Evolutionary conservation across 2,888 invertebrate genomes (phyloP), one percentile per base, ranked within the genome.

Genomic region (Mythimna loreyi): DNA sequence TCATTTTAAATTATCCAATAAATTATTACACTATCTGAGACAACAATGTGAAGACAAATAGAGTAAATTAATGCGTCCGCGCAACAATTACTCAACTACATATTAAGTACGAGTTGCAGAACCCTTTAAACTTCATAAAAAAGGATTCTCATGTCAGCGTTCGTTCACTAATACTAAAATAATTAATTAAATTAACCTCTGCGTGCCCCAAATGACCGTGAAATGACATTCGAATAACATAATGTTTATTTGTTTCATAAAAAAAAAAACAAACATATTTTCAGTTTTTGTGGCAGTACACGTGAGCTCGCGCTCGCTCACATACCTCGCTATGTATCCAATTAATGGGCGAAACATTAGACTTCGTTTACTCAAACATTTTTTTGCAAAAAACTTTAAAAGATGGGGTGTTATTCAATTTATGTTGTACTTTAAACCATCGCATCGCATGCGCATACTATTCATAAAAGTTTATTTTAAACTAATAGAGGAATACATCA

Each of bases 121-220:
- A 58, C 68, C 67, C 71, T 72, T 59, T 57, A 73, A 71, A 71
- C 62, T 49, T 58, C 66, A 78, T 72, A 62, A 71, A 80, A 74
- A 67, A 66, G 28, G n/a, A 67, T 66, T 64, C 72, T 56, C 67
- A 25, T 66, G 60, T 55, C 56, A 55, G 28, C 59, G 58, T 68
- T 60, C 58, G 50, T 65, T 70, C 64, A 56, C 61, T 62, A 64
- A 65, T 77, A 59, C 72, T 63, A 70, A 63, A 73, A 73, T 82
- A 75, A 73, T 70, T 83, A 86, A 85, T 86, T 85, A 78, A 79
- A 73, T 69, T 71, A 85, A 85, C 85, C 86, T 86, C 73, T 66
- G 57, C 55, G 68, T 72, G 81, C 67, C 83, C 83, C 80, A 88
- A 92, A 88, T 81, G 91, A 92, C 93, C 93, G 92, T 93, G 91